Base-by-base conservation (phyloP, 2,113 vertebrate species). In the Himantopus leucocephalus region DNA sequence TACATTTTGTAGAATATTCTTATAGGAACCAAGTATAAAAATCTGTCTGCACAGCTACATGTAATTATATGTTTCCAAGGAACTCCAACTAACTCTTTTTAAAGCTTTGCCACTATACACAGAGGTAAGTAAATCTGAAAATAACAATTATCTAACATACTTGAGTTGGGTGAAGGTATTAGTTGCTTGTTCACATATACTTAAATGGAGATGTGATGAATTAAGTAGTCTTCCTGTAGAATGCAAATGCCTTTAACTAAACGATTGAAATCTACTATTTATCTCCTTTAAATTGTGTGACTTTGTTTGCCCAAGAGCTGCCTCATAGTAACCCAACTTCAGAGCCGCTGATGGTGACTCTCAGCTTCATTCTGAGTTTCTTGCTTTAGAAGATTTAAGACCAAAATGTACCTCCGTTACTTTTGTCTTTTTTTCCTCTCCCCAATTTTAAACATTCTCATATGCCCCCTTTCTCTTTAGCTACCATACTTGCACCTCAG, bases 21-120 rank as follows among this genome's bases (percentile, higher is more conserved):
- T 91, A 66, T 4, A 74, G 45, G 48, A 81, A 45, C 22, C 32
- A 63, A 68, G 34, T 91, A 85, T 83, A 83, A 94, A 95, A 95
- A 95, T 75, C 73, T 60, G n/a, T 81, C 84, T 95, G 53, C 75
- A 18, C 70, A 74, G 79, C 76, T 89, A 64, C 67, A 78, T 2
- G 0, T 96, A 96, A 92, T 92, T 92, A 76, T 6, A 90, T 55
- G 77, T 94, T 96, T 96, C 78, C 78, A 90, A 52, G 68, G 71
- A 90, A 66, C 91, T 96, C 78, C 74, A 94, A 37, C 84, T 85
- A 95, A 85, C 89, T 85, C 88, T 92, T 71, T 94, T 92, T 94
- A 93, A 88, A 95, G 85, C 88, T 95, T 96, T 97, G 92, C 94
- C 79, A 96, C 67, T 97, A 84, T 78, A 74, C 50, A 76, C 92